Percentiles rank a stretch among this genome's conserved stretches.
These are phyloP conservation scores for Centropristis striata DNA, from an alignment of 2,113 vertebrate species.

Conservation along the genomic window DNA sequence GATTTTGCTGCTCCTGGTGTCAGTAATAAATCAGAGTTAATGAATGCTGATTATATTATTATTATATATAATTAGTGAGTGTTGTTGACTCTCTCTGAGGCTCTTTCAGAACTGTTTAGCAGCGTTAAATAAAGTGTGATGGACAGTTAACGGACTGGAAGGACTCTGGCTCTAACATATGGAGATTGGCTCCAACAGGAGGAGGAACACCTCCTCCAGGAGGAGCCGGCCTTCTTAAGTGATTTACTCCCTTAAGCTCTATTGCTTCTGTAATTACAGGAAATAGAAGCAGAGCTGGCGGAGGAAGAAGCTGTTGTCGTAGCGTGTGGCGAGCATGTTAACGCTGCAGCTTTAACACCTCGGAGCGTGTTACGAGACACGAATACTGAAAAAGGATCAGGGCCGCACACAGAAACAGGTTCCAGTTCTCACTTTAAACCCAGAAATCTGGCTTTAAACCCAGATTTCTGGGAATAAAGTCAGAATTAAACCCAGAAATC, in stretches of 20 bases:
- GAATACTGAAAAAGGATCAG: too few relatives aligned
- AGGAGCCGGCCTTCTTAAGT: constrained; percentile 74
- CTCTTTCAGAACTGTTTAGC: constrained; percentile 42
- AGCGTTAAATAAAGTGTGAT: constrained; percentile 49
- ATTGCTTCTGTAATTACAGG: constrained; percentile 74
- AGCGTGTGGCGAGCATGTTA: constrained; percentile 11
- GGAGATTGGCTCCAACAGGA: constrained; percentile 70
- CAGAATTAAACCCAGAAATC: too few relatives aligned
- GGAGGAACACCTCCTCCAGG: constrained; percentile 68
- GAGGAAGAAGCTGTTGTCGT: background rate
- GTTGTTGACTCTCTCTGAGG: constrained; percentile 32
- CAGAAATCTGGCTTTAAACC: too few relatives aligned
- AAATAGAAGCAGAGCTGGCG: constrained; percentile 58
- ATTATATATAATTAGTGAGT: constrained; percentile 44
- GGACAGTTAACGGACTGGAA: constrained; percentile 55
- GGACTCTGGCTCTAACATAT: constrained; percentile 69
- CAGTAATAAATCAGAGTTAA: too few relatives aligned
- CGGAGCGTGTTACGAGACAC: too few relatives aligned
- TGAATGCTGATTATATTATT: constrained; percentile 17
- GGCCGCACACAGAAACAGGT: too few relatives aligned
- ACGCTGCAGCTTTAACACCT: constrained; percentile 8
- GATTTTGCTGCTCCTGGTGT: too few relatives aligned
- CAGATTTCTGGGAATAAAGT: too few relatives aligned
- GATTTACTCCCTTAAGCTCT: constrained; percentile 72
- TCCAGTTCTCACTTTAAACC: too few relatives aligned